Evolutionary conservation across 2,797 vertebrate genomes (phyloP), one percentile per base, ranked within the genome.

Genomic region (Acrossocheilus fasciatus): DNA sequence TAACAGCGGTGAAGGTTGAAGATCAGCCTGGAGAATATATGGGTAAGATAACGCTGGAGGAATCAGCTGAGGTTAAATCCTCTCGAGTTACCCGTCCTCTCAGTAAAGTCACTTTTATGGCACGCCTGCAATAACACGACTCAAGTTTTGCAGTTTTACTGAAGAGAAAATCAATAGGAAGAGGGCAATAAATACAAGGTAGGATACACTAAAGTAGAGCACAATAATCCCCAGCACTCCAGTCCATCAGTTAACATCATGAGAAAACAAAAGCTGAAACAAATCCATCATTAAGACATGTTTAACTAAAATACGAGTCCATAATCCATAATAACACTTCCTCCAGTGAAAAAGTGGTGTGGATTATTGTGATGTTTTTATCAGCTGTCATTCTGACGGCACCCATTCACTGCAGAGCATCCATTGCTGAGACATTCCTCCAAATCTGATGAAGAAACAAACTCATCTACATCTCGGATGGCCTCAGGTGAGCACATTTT

Each of bases 351-450:
- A 50, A 50, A 50, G 47, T 30, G n/a, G 5, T 66, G 14, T 15
- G 62, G 62, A 66, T 66, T 66, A 64, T 66, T 66, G 62, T 34
- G 62, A 34, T 30, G 26, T 66, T 34, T 66, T 66, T 66, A 66
- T 20, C 54, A 57, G 52, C 54, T 57, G 18, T 57, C 54, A 57
- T 66, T 30, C 62, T 34, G 26, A 66, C 6, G 14, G 26, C 26
- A 66, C 26, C 62, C 62, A 66, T 66, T 59, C 7, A 23, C 52
- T 54, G 52, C 18, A 54, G 6, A 54, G 52, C 2, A 57, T 57
- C 54, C 54, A 23, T 23, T 57, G 54, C 6, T 57, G 54, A 59
- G 23, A 23, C 20, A 23, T 57, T 57, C 3, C 52, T 54, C 0
- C 52, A 20, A 6, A 50, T 1, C 50, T 50, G 50, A 43, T 43